phyloP scores from a whole-genome alignment of 2,113 vertebrate genomes.

The Triplophysa dalaica region DNA sequence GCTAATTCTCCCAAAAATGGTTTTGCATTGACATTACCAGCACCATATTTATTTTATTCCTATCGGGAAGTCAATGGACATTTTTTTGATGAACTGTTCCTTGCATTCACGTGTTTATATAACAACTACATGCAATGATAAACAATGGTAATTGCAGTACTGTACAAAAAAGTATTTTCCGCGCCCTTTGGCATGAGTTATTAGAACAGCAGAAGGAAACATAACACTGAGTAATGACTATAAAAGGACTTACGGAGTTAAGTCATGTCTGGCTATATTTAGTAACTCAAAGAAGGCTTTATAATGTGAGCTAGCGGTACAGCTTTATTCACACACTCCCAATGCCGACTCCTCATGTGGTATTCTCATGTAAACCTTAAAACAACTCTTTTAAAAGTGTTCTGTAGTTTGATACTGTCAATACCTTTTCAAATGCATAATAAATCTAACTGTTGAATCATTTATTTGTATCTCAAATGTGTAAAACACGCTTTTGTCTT shows the following conservation, averaged over 20 bases:
- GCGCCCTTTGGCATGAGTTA: not conserved
- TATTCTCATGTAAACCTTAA: not conserved
- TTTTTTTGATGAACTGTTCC: too few species aligned
- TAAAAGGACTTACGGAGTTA: slow-evolving; percentile 47
- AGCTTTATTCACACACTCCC: not conserved
- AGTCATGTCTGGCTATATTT: slow-evolving; percentile 74
- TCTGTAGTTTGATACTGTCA: not conserved
- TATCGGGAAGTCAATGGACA: too few species aligned
- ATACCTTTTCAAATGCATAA: not conserved
- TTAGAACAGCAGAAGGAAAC: slow-evolving; percentile 31
- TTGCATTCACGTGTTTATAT: too few species aligned
- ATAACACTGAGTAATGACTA: slow-evolving; percentile 52
- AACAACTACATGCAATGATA: not conserved
- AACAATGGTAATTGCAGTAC: not conserved
- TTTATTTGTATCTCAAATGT: not conserved
- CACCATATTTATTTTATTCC: too few species aligned
- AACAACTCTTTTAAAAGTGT: not conserved
- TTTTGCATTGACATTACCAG: too few species aligned
- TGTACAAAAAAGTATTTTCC: slow-evolving; percentile 7
- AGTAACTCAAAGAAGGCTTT: slow-evolving; percentile 61
- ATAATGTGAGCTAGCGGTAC: slow-evolving; percentile 55
- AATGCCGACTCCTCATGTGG: not conserved
- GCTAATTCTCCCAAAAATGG: too few species aligned
- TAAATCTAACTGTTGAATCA: not conserved
- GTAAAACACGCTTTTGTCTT: slow-evolving; percentile 25